These are phyloP conservation scores for Holothuria scabra DNA, from an alignment of 53 echinoderm and acorn worm genomes.

Conservation along the genomic window DNA sequence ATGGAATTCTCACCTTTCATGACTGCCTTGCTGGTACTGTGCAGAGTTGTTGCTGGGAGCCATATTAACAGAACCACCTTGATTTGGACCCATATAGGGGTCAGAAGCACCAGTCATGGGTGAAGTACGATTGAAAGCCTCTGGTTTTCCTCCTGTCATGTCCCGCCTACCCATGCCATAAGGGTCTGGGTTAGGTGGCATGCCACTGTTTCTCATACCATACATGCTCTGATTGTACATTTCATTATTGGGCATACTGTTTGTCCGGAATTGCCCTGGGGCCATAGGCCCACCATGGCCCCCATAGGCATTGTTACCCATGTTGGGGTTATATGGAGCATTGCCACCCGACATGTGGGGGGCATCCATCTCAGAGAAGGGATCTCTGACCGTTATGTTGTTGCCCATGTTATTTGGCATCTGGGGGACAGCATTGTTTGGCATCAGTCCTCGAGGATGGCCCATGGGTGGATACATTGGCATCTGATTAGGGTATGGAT, in stretches of 20 bases:
- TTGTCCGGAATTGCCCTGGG: conserved; percentile 32
- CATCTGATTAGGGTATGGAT: conserved; percentile 84
- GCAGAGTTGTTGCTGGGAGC: conserved; percentile 3
- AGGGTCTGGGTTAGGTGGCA: conserved; percentile 43
- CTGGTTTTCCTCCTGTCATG: conserved; percentile 41
- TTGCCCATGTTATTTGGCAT: conserved; percentile 94
- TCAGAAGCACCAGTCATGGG: not conserved
- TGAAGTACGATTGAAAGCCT: conserved; percentile 44
- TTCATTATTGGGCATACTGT: conserved; percentile 34
- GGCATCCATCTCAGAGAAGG: conserved; percentile 82
- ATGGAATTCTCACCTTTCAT: conserved; percentile 22
- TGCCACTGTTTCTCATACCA: conserved; percentile 49
- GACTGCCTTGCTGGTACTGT: conserved; percentile 41
- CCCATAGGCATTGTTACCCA: conserved; percentile 36
- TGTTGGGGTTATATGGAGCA: conserved; percentile 19
- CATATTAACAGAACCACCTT: not conserved
- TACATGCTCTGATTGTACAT: conserved; percentile 31
- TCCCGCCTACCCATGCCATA: conserved; percentile 40
- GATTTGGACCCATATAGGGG: conserved; percentile 32
- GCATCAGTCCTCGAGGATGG: conserved; percentile 57
- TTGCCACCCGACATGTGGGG: conserved; percentile 43
- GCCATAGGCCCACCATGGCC: not conserved
- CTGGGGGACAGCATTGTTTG: conserved; percentile 63
- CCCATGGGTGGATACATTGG: conserved; percentile 50
- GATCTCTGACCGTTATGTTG: conserved; percentile 93